Evolutionary conservation across 1,140 invertebrate genomes (phyloP).

Genomic region (Agrilus planipennis): DNA sequence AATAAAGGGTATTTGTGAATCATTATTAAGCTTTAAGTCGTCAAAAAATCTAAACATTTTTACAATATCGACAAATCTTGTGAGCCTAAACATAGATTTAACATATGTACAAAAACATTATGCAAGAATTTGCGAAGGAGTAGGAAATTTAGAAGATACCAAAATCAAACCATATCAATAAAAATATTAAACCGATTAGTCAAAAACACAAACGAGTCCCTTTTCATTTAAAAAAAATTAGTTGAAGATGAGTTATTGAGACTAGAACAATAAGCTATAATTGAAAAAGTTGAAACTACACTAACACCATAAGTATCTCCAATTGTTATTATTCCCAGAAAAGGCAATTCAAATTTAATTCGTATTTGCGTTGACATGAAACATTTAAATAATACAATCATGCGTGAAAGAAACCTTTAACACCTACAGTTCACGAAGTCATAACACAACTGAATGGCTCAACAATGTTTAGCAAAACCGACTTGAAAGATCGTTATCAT

Average conservation of each 20-base stretch:
- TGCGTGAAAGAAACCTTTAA: constrained; percentile 23
- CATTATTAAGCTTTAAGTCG: too few relatives aligned
- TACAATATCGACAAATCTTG: too few relatives aligned
- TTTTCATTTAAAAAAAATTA: constrained; percentile 5
- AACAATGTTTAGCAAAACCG: constrained; percentile 12
- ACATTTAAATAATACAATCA: constrained; percentile 27
- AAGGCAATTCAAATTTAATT: constrained; percentile 19
- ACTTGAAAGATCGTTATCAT: constrained; percentile 11
- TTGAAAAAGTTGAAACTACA: constrained; percentile 24
- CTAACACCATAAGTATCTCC: constrained; percentile 30
- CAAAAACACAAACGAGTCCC: constrained; percentile 7
- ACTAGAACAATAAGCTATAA: constrained; percentile 5
- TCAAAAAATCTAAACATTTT: too few relatives aligned
- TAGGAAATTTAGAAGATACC: neutral
- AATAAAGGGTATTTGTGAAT: too few relatives aligned
- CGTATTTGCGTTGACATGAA: constrained; percentile 33
- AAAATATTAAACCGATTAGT: neutral
- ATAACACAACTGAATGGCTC: constrained; percentile 19
- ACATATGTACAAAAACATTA: too few relatives aligned
- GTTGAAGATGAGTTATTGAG: constrained; percentile 6
- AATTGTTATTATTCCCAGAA: constrained; percentile 24
- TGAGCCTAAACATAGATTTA: too few relatives aligned
- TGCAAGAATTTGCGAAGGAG: neutral
- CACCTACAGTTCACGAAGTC: constrained; percentile 27
- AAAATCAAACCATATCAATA: neutral